Evolutionary conservation across 2,113 vertebrate species (phyloP), one percentile per base, ranked within the genome.

Genomic region (Otocyon megalotis): DNA sequence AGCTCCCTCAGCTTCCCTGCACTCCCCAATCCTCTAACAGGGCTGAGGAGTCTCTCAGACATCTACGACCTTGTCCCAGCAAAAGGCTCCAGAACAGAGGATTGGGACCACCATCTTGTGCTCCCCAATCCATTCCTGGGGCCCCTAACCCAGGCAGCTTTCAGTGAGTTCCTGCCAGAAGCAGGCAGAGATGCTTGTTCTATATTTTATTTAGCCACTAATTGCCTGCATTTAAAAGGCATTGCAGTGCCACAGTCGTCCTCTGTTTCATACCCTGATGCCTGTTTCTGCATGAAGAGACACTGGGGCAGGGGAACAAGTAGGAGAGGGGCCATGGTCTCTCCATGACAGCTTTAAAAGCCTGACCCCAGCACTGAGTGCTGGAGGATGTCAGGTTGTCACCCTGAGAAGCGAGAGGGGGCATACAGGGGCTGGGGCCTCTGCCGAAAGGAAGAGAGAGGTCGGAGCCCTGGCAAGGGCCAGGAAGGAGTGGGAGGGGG

Each of bases 151-250:
- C 67, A 54, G 80, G 85, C 90, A 88, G 81, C 56, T 7, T 85
- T 90, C 90, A 72, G 76, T 0, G 2, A 92, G 85, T 58, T 77
- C 60, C 83, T 97, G 96, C 86, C 80, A 88, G 88, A n/a, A 63
- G 86, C 90, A 67, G 77, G 84, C 69, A 4, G 93, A 94, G 80
- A 95, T 10, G 91, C 82, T 84, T 35, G 43, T 65, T 88, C 90
- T 97, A 48, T 97, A 92, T 97, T 97, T 97, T 97, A 97, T 97
- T 97, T 94, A 95, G 85, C 69, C 94, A 83, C 94, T 98, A 98
- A 98, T 98, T 98, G 97, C 95, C 85, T 95, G 93, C 96, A 87
- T 97, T 97, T 97, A 96, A 97, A 96, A 98, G 69, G 63, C 93
- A 93, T 91, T 89, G 19, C 91, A 69, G 97, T 96, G 97, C 94